Conservation (phyloP, 2,797 vertebrate species). For the Alcedo quadribrachys region DNA sequence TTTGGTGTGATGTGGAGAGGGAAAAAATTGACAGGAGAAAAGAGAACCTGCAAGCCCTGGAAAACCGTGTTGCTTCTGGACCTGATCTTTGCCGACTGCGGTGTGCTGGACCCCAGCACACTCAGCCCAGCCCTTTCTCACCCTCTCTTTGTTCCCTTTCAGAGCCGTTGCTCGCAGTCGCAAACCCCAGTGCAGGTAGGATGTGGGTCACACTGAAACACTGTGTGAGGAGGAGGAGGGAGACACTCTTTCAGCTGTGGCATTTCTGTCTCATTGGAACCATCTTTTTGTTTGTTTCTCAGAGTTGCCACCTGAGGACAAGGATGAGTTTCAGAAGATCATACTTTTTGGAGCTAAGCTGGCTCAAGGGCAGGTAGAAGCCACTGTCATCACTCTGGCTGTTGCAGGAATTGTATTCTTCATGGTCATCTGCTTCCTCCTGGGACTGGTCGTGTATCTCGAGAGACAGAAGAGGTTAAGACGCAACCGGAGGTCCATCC, state of each 20-base stretch:
- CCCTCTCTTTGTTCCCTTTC: constrained; percentile 32
- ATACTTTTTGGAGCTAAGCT: constrained; percentile 70
- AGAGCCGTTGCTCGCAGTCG: background rate
- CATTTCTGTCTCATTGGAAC: background rate
- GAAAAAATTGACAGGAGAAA: background rate
- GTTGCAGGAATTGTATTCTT: constrained; percentile 58
- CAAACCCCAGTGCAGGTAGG: background rate
- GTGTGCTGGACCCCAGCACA: background rate
- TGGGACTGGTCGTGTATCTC: constrained; percentile 61
- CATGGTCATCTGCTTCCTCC: constrained; percentile 48
- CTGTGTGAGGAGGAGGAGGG: background rate
- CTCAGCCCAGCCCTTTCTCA: background rate
- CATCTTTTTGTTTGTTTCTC: background rate
- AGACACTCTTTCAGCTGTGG: background rate
- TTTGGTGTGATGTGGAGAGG: background rate
- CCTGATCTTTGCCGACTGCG: background rate
- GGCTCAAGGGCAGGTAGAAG: constrained; percentile 46
- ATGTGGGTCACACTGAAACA: background rate
- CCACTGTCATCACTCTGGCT: constrained; percentile 52
- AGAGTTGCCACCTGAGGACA: background rate
- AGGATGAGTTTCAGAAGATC: constrained; percentile 29
- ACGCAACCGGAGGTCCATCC: constrained; percentile 77
- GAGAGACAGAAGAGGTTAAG: constrained; percentile 69
- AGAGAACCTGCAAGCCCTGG: background rate
- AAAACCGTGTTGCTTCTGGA: background rate